Conservation (phyloP, 2,797 vertebrate species). For the Scleropages formosus region DNA sequence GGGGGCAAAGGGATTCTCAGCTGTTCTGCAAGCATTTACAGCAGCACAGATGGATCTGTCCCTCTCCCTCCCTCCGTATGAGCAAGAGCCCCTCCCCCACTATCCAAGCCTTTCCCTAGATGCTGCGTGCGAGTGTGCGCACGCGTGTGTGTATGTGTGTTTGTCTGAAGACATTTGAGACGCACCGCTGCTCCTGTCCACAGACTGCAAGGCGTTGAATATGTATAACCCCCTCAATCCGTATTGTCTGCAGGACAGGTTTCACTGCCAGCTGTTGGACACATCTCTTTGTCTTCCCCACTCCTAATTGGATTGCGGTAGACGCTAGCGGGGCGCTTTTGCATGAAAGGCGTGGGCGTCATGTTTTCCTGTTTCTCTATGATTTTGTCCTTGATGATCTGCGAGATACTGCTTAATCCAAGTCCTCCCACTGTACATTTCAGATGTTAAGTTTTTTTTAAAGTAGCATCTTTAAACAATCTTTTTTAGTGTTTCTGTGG, state of each 20-base stretch:
- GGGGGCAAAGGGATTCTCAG: slow-evolving; percentile 10
- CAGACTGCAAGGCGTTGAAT: slow-evolving; percentile 22
- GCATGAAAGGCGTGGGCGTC: neutral
- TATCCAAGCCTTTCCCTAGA: neutral
- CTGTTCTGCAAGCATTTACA: slow-evolving; percentile 13
- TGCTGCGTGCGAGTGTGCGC: neutral
- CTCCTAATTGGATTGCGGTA: slow-evolving; percentile 27
- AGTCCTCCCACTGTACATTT: neutral
- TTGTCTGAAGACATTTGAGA: slow-evolving; percentile 33
- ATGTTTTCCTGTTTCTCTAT: neutral
- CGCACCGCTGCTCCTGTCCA: slow-evolving; percentile 1
- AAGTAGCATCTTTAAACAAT: neutral
- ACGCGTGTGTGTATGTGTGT: neutral
- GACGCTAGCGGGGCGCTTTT: neutral
- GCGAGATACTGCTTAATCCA: neutral
- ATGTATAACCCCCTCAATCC: slow-evolving; percentile 6
- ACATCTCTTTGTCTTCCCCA: slow-evolving; percentile 7
- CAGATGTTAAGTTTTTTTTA: neutral
- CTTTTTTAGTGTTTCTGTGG: neutral
- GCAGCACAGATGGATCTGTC: neutral
- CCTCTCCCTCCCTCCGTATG: neutral
- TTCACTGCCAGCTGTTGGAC: neutral
- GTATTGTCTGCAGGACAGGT: neutral
- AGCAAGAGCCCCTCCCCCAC: neutral
- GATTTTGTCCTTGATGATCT: neutral